These are phyloP conservation scores for Platycercus adscitus DNA, from an alignment of 2,113 vertebrate species.

Conservation along the genomic window DNA sequence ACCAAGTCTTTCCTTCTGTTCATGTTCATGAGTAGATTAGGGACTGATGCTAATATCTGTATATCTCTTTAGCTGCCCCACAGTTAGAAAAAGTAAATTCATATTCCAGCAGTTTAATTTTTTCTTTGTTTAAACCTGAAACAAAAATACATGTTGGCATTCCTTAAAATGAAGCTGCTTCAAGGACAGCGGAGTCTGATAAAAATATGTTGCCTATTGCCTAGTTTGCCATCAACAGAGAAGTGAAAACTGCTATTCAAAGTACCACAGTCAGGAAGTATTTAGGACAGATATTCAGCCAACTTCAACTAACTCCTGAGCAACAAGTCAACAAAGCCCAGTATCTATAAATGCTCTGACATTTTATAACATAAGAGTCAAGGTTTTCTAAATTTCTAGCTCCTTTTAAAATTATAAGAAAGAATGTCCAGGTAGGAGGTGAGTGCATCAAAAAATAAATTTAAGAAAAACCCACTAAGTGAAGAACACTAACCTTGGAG, in stretches of 20 bases:
- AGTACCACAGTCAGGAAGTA: not conserved
- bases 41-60: not conserved
- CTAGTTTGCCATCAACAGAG: not conserved
- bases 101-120: not conserved
- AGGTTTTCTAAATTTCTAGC: not conserved
- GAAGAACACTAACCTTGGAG: not conserved
- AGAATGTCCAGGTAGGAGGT: not conserved
- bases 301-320: constrained; percentile 30
- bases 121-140: not conserved
- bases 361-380: not conserved
- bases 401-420: not conserved
- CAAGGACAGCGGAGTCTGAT: constrained; percentile 14
- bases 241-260: constrained; percentile 9
- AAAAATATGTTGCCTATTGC: constrained; percentile 46
- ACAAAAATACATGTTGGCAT: not conserved
- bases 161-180: not conserved
- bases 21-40: not conserved
- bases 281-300: constrained; percentile 53
- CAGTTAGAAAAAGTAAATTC: not conserved
- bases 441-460: not conserved
- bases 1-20: not conserved
- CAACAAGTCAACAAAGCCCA: constrained; percentile 34
- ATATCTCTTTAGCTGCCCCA: not conserved
- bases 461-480: not conserved
- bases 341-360: not conserved